Evolutionary conservation across 1,140 invertebrate species (phyloP), one percentile per base, ranked within the genome.

Genomic region (Triops cancriformis): DNA sequence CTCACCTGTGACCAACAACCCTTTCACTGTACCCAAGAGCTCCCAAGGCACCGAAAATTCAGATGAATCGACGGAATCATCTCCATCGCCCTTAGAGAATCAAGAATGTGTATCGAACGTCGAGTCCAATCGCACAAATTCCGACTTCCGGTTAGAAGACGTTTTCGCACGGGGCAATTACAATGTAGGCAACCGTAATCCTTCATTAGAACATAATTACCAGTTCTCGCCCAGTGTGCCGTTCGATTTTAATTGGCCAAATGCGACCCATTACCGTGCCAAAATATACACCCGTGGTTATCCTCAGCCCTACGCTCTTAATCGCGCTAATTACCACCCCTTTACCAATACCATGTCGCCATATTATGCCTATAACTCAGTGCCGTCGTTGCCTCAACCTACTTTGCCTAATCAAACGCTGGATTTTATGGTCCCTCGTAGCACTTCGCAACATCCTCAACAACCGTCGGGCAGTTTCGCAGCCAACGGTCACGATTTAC

Each of bases 161-260:
- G 23, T 18, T 23, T 64, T 64, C 23, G 14, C 18, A 64, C 14
- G 18, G 5, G 51, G n/a, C 14, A 64, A 64, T 64, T 64, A 10
- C 23, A 64, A 9, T 23, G 6, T 64, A 23, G 51, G 51, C 14
- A 23, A 64, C 51, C 51, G n/a, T 64, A 64, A 23, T 9, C 51
- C 31, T 37, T 37, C 31, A 7, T 7, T 37, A 37, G 2, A 64
- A 23, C 5, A 18, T 64, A 64, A 64, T 64, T 64, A 64, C n/a
- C 51, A 64, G 14, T 23, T 23, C 18, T 64, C 51, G 5, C 51
- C 51, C 18, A 64, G 18, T 64, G 10, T 64, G 23, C 51, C 10
- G 51, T 64, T 64, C 23, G 51, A 64, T n/a, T 64, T 64, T 64
- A 64, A 9, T 64, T 64, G 51, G 51, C 51, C 51, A 64, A 64